Evolutionary conservation across 2,888 invertebrate species (phyloP), one percentile per base, ranked within the genome.

Genomic region (Torymus aiolomorphi): DNA sequence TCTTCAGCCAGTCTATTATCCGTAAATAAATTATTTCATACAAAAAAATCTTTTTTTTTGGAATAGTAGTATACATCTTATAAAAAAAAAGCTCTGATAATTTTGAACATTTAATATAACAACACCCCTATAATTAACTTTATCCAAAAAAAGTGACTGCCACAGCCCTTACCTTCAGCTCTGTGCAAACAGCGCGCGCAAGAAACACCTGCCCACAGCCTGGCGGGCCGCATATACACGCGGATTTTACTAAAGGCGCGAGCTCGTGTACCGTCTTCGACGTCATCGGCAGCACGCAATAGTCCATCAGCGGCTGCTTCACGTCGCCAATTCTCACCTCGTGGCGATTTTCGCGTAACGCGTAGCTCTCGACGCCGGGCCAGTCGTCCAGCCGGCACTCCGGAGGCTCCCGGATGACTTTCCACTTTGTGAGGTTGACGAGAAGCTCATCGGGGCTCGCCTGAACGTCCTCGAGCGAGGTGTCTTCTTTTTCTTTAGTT

Each of bases 161-260:
- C n/a, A n/a, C n/a, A n/a, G n/a, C n/a, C n/a, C n/a, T 63, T 1
- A 67, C 82, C 73, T 83, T 85, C 0, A 87, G 80, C 90, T 96
- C 95, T 1, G 93, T 93, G 83, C 95, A 96, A 49, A 97, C 92
- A 0, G 95, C 95, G 84, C 96, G 92, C 0, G 94, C 93, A 73
- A 97, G 89, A 81, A 94, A 92, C 85, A 92, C 93, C 89, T 96
- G 96, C 0, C 96, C 96, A 54, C 92, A 92, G 49, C 93, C 92
- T 69, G 93, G 91, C 0, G 95, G 94, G 0, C 96, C 96, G 49
- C 93, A 93, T 24, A 97, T 91, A 72, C 96, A 88, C 24, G 95
- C 93, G 0, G 95, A 93, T 88, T 92, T 92, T 13, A 84, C 79
- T 51, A 88, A 80, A 8, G 89, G 89, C 24, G 89, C 87, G 13